These are phyloP conservation scores for Garra rufa DNA, from an alignment of 2,113 vertebrate genomes.

Conservation along the genomic window DNA sequence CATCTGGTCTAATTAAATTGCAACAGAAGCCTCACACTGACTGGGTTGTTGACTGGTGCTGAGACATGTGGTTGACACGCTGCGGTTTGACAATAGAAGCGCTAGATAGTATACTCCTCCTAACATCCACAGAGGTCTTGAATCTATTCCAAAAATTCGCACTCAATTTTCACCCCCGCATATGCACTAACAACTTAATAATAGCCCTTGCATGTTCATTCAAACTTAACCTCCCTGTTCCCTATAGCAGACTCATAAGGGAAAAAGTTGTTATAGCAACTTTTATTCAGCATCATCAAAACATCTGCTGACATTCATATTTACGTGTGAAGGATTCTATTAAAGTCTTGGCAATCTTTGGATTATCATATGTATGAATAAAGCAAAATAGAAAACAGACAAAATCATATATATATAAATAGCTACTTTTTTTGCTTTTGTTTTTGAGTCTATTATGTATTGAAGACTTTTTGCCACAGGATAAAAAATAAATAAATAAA, in stretches of 20 bases:
- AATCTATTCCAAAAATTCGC: not conserved
- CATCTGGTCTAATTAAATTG: constrained; percentile 58
- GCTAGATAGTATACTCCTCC: not conserved
- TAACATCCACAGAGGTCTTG: not conserved
- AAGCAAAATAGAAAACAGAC: not conserved
- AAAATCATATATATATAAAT: not conserved
- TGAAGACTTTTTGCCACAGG: too few species aligned
- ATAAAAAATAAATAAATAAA: too few species aligned
- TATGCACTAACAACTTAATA: not conserved
- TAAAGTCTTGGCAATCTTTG: not conserved
- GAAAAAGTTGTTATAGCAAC: not conserved
- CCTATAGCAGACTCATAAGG: not conserved
- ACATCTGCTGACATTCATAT: not conserved
- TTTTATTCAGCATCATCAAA: not conserved
- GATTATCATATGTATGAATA: not conserved
- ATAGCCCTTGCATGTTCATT: not conserved
- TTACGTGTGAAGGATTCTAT: not conserved
- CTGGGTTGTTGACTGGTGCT: constrained; percentile 12
- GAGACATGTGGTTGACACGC: constrained; percentile 2
- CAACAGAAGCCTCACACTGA: constrained; percentile 34
- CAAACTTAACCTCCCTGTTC: not conserved
- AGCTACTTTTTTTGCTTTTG: too few species aligned
- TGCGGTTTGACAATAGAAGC: not conserved
- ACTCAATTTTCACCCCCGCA: not conserved
- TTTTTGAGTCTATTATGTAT: too few species aligned